Evolutionary conservation across 1,140 invertebrate genomes (phyloP), one percentile per base, ranked within the genome.

Genomic region (Aphelenchoides besseyi): DNA sequence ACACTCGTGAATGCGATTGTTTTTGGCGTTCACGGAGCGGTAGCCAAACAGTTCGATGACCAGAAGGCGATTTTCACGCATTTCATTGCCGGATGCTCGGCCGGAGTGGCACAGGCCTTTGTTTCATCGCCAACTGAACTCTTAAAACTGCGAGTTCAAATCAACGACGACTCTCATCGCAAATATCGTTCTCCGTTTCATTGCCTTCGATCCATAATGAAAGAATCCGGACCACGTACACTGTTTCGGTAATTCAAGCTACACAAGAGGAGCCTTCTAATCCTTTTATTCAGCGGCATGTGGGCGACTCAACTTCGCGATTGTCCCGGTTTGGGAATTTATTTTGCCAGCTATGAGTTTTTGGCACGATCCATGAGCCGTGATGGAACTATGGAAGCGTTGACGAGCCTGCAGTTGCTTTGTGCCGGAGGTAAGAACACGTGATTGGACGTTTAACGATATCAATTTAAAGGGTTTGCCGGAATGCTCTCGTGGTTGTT

Each of bases 1-100:
- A 90, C 92, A 12, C 86, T 89, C 2, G 90, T 96, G 1, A 96
- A 96, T 84, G 92, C 93, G 0, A 89, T 95, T 35, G 90, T 94
- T 1, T 97, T 97, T 81, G 93, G 94, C 0, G 90, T 93, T 1
- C 93, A 95, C 79, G 92, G 68, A 73, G 54, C 54, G 16, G 78
- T 79, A 3, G 35, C 62, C 3, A 80, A 81, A 67, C 54, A 75
- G 29, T 77, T 76, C 33, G 30, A 36, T 8, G 59, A 79, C 8
- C 37, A 70, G 66, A 69, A 79, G 26, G 41, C 74, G 28, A 63
- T 83, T 52, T 72, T 33, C 23, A 70, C 81, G 0, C 90, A 92
- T 80, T 90, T 91, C 54, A 69, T 89, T 1, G 91, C 92, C 12
- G 93, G 93, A 0, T 87, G 88, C 37, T 69, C 81, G 16, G 85